These are phyloP conservation scores for Drosophila novamexicana DNA, from an alignment of 1,140 invertebrate genomes.

Conservation along the genomic window DNA sequence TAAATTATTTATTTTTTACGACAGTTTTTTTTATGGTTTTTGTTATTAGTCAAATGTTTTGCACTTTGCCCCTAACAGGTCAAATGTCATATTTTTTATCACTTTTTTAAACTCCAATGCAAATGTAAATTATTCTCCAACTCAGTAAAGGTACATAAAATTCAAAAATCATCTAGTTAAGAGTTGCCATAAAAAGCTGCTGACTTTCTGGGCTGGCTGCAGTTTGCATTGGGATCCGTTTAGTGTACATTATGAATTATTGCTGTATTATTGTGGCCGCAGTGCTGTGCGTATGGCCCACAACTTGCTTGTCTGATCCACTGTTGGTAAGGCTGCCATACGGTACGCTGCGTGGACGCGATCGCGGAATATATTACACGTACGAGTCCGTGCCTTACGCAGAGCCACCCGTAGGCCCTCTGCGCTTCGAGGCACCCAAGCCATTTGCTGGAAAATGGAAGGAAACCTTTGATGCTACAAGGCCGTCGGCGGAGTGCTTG, in stretches of 20 bases:
- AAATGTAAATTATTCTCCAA: not conserved
- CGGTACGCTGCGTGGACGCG: conserved; percentile 52
- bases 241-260: not conserved
- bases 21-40: not conserved
- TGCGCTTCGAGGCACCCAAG: conserved; percentile 78
- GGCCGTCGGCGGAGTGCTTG: conserved; percentile 28
- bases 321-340: conserved; percentile 57
- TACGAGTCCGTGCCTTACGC: conserved; percentile 11
- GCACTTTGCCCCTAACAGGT: not conserved
- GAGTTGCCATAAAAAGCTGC: not conserved
- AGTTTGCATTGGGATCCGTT: not conserved
- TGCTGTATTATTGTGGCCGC: not conserved
- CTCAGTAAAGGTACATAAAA: not conserved
- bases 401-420: conserved; percentile 82
- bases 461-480: conserved; percentile 6
- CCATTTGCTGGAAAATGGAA: conserved; percentile 52
- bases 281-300: not conserved
- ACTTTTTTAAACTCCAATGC: not conserved
- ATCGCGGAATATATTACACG: conserved; percentile 9
- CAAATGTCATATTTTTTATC: not conserved
- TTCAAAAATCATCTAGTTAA: not conserved
- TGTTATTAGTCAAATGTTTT: not conserved
- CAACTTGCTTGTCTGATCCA: not conserved
- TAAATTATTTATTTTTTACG: not conserved
- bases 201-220: not conserved